Conservation (phyloP, 2,113 vertebrate species). For the Charadrius vociferus region DNA sequence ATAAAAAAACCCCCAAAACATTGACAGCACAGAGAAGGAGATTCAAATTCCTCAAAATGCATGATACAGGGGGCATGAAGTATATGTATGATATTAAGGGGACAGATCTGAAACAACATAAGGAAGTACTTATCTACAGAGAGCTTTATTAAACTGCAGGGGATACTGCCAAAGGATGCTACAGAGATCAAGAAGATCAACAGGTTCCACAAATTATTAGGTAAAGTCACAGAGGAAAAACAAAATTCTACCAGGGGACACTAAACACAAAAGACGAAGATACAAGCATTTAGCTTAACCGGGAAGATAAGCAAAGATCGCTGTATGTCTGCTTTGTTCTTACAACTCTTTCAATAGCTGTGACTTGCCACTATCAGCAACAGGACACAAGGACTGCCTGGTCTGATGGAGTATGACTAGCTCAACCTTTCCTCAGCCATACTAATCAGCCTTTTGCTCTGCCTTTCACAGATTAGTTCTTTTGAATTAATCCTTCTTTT, state of each 20-base stretch:
- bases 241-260: neutral
- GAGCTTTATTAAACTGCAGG: neutral
- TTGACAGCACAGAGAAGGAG: neutral
- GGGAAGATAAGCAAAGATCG: neutral
- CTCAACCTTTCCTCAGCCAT: neutral
- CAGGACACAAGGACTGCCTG: neutral
- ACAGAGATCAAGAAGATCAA: neutral
- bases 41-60: neutral
- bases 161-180: neutral
- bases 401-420: neutral
- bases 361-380: neutral
- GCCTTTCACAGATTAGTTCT: neutral
- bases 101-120: neutral
- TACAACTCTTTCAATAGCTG: neutral
- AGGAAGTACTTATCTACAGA: constrained; percentile 31
- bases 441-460: neutral
- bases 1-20: neutral
- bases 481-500: neutral
- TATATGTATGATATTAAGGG: neutral
- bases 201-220: constrained; percentile 31
- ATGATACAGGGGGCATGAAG: neutral
- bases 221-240: neutral
- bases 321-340: neutral
- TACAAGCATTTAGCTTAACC: neutral
- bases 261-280: neutral